phyloP scores from a whole-genome alignment of 2,888 invertebrate species.

The Drosophila kambysellisi region DNA sequence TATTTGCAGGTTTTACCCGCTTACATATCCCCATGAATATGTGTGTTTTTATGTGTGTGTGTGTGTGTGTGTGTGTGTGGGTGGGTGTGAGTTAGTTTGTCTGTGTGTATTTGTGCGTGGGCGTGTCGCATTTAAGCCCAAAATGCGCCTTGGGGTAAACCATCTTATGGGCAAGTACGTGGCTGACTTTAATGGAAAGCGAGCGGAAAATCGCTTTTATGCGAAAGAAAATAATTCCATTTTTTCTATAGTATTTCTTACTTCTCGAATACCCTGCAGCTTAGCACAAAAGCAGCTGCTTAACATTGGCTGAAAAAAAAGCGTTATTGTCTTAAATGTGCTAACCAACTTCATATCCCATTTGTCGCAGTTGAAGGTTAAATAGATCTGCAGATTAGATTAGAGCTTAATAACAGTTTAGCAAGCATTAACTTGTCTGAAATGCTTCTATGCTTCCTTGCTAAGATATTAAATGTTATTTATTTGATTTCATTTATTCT shows the following conservation, averaged over 20 bases:
- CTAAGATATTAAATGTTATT: not conserved
- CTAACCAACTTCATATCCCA: not conserved
- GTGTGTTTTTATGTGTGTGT: conserved; percentile 10
- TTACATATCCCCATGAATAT: conserved; percentile 40
- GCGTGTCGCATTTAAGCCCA: conserved; percentile 78
- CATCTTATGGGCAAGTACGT: conserved; percentile 65
- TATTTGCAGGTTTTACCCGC: conserved; percentile 64
- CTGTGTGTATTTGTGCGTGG: conserved; percentile 43
- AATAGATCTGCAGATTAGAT: not conserved
- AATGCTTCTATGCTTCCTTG: not conserved
- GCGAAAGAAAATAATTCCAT: not conserved
- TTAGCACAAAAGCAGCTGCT: conserved; percentile 17
- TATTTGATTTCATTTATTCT: not conserved
- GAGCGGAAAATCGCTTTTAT: conserved; percentile 78
- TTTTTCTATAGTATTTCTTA: not conserved
- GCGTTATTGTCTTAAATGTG: conserved; percentile 22
- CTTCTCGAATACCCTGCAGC: conserved; percentile 29
- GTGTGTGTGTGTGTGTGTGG: conserved; percentile 42
- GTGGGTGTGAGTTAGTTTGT: conserved; percentile 43
- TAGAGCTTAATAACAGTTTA: not conserved
- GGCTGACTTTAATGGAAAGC: conserved; percentile 76
- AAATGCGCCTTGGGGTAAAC: conserved; percentile 74
- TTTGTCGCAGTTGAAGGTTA: not conserved
- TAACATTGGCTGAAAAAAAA: not conserved
- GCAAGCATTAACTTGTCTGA: not conserved